Evolutionary conservation across 2,797 vertebrate genomes (phyloP), one percentile per base, ranked within the genome.

Genomic region (Acanthurus lineatus): DNA sequence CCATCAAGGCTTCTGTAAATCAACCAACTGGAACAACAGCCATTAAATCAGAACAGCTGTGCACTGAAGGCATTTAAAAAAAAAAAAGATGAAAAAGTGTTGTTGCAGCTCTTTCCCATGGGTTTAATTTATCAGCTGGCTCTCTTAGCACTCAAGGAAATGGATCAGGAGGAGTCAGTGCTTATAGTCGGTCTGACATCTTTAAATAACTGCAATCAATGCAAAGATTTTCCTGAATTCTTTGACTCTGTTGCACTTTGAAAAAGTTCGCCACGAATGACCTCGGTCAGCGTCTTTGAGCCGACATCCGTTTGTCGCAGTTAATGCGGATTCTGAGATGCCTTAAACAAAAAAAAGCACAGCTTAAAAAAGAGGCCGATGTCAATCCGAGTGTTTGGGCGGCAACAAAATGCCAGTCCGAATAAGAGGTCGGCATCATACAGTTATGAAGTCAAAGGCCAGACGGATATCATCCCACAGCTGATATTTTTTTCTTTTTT

Each of bases 11-110:
- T 68, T 74, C 51, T 85, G 79, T 81, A 86, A 87, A 86, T 85
- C 79, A 89, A 62, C 35, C 22, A 38, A 75, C 57, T 79, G 56
- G 88, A 86, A 85, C 71, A 86, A 77, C 70, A 52, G 67, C 74
- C 40, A 87, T 83, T 83, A 73, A 81, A 87, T 81, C 11, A 68
- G 61, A 91, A 77, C 81, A 88, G 73, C 76, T 84, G 83, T 85
- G 68, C 58, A 76, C 56, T 77, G 58, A 53, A 76, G 68, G 68
- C 69, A 73, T 82, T 81, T 47, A 47, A 53, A 65, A 71, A 67
- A 58, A 49, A 58, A 20, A 65, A 77, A 71, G 67, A 57, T 42
- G 51, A 22, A 81, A 71, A 79, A 60, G 22, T 75, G 69, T 83
- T 70, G 40, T 44, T 69, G 66, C 61, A 49, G 75, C 61, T 82